Base-by-base conservation (phyloP, 2,888 invertebrate genomes). In the Macaria liturata region DNA sequence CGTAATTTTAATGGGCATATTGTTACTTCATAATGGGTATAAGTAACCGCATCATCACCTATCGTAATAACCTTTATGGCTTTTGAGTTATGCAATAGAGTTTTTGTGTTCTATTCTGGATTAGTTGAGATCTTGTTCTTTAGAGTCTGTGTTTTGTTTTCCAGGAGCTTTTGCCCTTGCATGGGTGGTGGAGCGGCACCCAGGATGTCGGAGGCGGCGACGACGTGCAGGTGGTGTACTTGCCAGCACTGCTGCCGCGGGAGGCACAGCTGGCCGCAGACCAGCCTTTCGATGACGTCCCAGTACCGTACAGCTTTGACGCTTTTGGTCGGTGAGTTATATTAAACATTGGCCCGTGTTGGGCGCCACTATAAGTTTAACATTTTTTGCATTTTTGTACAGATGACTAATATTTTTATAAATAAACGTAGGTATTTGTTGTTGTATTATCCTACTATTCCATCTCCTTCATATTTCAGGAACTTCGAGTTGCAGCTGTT, bases 211-310 rank as follows among this genome's bases (percentile, higher is more conserved):
- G 80, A 6, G 70, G 65, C 57, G 69, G 83, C 34, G 86, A 82
- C 0, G 94, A 94, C 50, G 93, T 94, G 68, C 94, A 95, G 76
- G 88, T 95, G 51, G 93, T 95, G 65, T 93, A 93, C 75, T 83
- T 95, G 61, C 94, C 94, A 4, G 88, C 92, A 20, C 71, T 92
- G 60, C 69, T 93, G 59, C 86, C 91, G 31, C 79, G 86, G 37
- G 91, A 88, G 66, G 88, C 92, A 6, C 88, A 88, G 69, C 81
- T 84, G 34, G 76, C 78, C 1, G 67, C 75, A 6, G 84, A 82
- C 64, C 76, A 80, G 34, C 62, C 68, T 2, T 67, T 72, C 32
- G 81, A 81, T 57, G 88, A 88, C 49, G 81, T 93, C 6, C 92
- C 93, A 37, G 77, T 93, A 58, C 84, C 91, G 9, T 94, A 94